These are phyloP conservation scores for Hirtodrosophila cameraria DNA, from an alignment of 2,888 invertebrate genomes.

Conservation along the genomic window DNA sequence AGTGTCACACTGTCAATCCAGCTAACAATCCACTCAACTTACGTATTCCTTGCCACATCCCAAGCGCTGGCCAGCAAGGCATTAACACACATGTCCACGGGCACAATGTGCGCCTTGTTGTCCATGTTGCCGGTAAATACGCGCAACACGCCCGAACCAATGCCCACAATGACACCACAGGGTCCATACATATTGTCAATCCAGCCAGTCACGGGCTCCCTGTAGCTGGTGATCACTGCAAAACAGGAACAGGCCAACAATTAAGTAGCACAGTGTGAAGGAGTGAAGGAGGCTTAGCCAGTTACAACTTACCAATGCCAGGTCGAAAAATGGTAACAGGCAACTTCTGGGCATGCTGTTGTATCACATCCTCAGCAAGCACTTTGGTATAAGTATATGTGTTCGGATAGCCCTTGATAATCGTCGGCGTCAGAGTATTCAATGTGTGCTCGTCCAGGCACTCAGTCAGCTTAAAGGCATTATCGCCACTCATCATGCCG, in stretches of 20 bases:
- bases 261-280: no score
- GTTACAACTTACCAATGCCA: slow-evolving; percentile 86
- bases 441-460: slow-evolving; percentile 84
- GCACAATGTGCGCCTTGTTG: slow-evolving; percentile 84
- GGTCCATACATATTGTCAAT: slow-evolving; percentile 89
- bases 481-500: slow-evolving; percentile 81
- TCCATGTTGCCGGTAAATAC: slow-evolving; percentile 82
- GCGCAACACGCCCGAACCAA: slow-evolving; percentile 87
- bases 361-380: slow-evolving; percentile 88
- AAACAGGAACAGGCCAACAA: background rate
- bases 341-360: slow-evolving; percentile 86
- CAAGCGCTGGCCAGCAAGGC: slow-evolving; percentile 85
- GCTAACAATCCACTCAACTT: slow-evolving; percentile 26
- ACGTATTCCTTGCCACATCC: slow-evolving; percentile 84
- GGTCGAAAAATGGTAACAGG: slow-evolving; percentile 89
- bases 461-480: slow-evolving; percentile 83
- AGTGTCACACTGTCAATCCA: background rate
- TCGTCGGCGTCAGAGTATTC: slow-evolving; percentile 81
- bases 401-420: slow-evolving; percentile 86
- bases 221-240: slow-evolving; percentile 85
- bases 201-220: slow-evolving; percentile 87
- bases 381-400: slow-evolving; percentile 91
- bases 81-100: slow-evolving; percentile 85
- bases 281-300: background rate
- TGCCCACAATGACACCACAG: slow-evolving; percentile 85